Conservation (phyloP, 2,797 vertebrate genomes). For the Manis crassicaudata region DNA sequence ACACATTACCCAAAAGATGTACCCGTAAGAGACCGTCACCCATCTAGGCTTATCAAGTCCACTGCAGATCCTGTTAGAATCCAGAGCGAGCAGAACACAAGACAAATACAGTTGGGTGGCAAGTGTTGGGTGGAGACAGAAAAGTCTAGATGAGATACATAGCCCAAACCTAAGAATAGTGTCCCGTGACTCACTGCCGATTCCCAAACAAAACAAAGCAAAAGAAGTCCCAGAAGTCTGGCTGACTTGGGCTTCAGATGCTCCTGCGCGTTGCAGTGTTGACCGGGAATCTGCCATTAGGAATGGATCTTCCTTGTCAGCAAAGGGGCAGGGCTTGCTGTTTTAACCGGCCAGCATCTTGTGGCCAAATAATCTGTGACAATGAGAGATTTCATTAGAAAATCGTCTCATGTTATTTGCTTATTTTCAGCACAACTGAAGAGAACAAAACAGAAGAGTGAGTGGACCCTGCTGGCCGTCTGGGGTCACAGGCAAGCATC, state of each 20-base stretch:
- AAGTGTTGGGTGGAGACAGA: background rate
- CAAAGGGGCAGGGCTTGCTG: background rate
- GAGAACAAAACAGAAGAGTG: background rate
- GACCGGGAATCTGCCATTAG: background rate
- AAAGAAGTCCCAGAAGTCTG: background rate
- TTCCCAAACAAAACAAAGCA: background rate
- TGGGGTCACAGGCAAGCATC: background rate
- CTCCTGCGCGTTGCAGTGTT: background rate
- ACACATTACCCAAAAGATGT: background rate
- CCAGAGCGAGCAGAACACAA: background rate
- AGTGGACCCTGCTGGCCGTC: background rate
- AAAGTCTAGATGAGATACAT: background rate
- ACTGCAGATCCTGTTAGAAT: background rate
- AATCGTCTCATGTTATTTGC: background rate
- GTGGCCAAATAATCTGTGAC: background rate
- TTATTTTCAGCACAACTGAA: slow-evolving; percentile 28
- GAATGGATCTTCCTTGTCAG: background rate
- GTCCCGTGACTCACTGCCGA: background rate
- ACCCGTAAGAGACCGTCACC: background rate
- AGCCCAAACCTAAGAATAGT: background rate
- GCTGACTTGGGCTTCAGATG: background rate
- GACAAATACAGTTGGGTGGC: background rate
- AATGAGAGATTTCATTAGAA: background rate
- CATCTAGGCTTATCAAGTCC: background rate
- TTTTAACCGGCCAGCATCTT: background rate